phyloP scores from a whole-genome alignment of 2,113 vertebrate species.

The Numida meleagris region DNA sequence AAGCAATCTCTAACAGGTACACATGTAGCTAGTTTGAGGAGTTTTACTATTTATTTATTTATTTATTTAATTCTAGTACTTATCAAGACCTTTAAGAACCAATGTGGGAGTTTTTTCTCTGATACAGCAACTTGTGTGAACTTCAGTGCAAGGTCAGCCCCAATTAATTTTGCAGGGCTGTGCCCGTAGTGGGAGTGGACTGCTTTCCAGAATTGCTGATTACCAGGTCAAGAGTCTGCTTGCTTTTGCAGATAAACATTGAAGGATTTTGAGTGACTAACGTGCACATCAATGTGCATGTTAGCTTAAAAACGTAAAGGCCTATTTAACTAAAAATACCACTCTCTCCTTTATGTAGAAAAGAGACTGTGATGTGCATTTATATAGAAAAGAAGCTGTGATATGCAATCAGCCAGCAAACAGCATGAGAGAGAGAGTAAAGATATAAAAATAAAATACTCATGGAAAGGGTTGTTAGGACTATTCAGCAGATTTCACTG shows the following conservation, averaged over 20 bases:
- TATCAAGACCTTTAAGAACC: not conserved
- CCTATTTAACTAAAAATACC: not conserved
- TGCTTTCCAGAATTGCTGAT: not conserved
- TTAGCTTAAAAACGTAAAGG: not conserved
- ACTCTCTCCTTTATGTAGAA: not conserved
- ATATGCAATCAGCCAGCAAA: not conserved
- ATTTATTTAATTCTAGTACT: not conserved
- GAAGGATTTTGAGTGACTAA: not conserved
- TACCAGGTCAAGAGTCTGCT: not conserved
- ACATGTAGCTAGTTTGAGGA: not conserved
- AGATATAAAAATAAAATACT: not conserved
- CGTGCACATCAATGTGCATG: not conserved
- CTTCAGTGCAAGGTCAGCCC: conserved; percentile 13
- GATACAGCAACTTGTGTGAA: not conserved
- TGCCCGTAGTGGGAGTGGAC: not conserved
- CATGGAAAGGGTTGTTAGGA: not conserved
- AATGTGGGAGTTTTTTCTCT: not conserved
- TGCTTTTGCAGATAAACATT: not conserved
- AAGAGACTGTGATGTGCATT: not conserved
- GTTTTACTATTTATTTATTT: not conserved
- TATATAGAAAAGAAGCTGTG: not conserved
- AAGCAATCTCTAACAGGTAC: not conserved
- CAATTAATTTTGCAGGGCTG: not conserved
- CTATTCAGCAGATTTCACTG: not conserved
- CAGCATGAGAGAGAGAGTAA: not conserved